Conservation (phyloP, 2,113 vertebrate genomes). For the Calypte anna region DNA sequence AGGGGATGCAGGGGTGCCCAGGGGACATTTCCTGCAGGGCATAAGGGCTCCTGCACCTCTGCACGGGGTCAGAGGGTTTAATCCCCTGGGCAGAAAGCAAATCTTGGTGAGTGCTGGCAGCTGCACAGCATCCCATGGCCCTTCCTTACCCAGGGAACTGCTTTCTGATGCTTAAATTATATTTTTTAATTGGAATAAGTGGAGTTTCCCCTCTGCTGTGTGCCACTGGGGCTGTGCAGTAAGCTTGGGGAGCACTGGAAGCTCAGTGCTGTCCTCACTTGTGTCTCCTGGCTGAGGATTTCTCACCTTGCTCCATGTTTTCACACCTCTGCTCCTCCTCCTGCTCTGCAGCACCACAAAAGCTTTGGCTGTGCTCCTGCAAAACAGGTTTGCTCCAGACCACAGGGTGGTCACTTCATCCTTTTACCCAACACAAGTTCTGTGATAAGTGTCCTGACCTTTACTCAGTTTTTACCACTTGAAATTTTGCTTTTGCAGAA, state of each 20-base stretch:
- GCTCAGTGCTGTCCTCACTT: background rate
- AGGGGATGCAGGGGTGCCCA: background rate
- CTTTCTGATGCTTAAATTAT: background rate
- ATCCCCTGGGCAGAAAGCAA: background rate
- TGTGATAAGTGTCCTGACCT: background rate
- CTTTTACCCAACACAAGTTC: background rate
- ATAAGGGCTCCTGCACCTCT: background rate
- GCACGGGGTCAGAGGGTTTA: background rate
- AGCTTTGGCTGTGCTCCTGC: background rate
- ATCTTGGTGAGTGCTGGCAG: background rate
- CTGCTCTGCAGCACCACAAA: accelerated
- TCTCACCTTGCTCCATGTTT: background rate
- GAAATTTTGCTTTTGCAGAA: background rate
- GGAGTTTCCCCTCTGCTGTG: background rate
- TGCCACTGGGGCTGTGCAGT: background rate
- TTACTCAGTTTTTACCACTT: background rate
- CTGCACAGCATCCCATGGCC: background rate
- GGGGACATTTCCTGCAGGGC: background rate
- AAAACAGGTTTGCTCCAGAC: background rate
- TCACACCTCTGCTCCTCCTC: background rate
- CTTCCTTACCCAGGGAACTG: background rate
- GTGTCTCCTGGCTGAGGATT: background rate
- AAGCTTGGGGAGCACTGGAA: background rate
- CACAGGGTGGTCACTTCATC: background rate
- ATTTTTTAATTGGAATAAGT: background rate